A percentile compares a stretch with the other conserved stretches of the same genome.
Evolutionary conservation across 2,888 invertebrate species (phyloP).

Genomic region (Sycophila texana): DNA sequence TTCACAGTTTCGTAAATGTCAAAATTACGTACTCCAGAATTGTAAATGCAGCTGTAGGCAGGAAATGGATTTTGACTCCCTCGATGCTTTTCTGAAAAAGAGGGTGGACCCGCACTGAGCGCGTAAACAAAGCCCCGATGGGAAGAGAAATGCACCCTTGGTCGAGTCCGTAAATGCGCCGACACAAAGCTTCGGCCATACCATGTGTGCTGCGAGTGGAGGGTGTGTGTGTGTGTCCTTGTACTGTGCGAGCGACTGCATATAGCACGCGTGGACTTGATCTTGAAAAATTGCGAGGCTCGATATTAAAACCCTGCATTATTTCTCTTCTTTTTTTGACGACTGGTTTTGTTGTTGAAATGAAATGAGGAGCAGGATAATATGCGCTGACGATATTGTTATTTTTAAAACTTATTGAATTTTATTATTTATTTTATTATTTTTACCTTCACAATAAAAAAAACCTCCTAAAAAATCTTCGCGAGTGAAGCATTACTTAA

Average conservation of each 20-base stretch:
- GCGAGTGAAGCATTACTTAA: too few relatives aligned
- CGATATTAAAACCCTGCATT: background rate
- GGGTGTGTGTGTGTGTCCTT: background rate
- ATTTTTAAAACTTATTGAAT: too few relatives aligned
- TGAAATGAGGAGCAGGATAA: too few relatives aligned
- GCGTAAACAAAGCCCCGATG: constrained; percentile 32
- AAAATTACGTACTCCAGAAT: too few relatives aligned
- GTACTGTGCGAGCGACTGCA: background rate
- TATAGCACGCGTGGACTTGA: constrained; percentile 35
- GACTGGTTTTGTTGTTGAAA: background rate
- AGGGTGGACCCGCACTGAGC: background rate
- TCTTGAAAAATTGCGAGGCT: constrained; percentile 48
- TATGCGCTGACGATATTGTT: too few relatives aligned
- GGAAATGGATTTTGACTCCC: too few relatives aligned
- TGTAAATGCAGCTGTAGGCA: too few relatives aligned
- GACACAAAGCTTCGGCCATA: background rate
- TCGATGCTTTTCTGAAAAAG: too few relatives aligned
- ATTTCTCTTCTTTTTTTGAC: background rate
- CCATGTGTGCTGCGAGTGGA: background rate
- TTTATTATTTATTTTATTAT: too few relatives aligned
- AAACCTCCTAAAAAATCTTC: too few relatives aligned
- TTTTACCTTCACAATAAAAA: too few relatives aligned
- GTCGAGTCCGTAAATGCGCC: background rate
- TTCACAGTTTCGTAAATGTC: too few relatives aligned
- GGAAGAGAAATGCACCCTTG: constrained; percentile 26